These are phyloP conservation scores for Neoascia interrupta DNA, from an alignment of 2,888 invertebrate genomes.

Conservation along the genomic window DNA sequence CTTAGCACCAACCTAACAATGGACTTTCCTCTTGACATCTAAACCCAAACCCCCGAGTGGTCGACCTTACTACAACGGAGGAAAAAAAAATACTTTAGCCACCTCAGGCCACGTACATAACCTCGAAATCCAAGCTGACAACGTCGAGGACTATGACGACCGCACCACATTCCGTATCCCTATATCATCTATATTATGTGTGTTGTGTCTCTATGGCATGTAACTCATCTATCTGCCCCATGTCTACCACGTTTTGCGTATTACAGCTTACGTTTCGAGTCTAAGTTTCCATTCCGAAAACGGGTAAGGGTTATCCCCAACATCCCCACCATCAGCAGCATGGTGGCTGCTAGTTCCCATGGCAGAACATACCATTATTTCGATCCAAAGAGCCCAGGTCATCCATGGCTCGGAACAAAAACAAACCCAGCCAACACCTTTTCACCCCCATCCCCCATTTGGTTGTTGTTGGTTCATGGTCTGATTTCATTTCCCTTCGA, in stretches of 20 bases:
- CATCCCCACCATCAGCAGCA: neutral
- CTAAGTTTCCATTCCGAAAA: slow-evolving; percentile 23
- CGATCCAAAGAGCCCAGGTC: slow-evolving; percentile 56
- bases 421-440: slow-evolving; percentile 36
- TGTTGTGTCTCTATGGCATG: no score
- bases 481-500: slow-evolving; percentile 58
- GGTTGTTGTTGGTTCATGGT: slow-evolving; percentile 16
- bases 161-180: slow-evolving; percentile 3
- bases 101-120: slow-evolving; percentile 21
- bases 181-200: no score
- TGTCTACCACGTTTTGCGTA: slow-evolving; percentile 38
- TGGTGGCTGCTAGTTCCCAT: slow-evolving; percentile 22
- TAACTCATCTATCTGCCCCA: slow-evolving; percentile 7
- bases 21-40: slow-evolving; percentile 5
- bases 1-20: neutral
- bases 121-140: slow-evolving; percentile 36
- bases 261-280: slow-evolving; percentile 24
- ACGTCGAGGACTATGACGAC: slow-evolving; percentile 2
- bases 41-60: slow-evolving; percentile 11
- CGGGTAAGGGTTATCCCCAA: slow-evolving; percentile 18
- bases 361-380: slow-evolving; percentile 40
- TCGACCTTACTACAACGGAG: slow-evolving; percentile 36
- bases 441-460: neutral
- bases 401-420: slow-evolving; percentile 21
- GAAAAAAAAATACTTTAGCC: slow-evolving; percentile 6